These are phyloP conservation scores for Chaetorhynchus papuensis DNA, from an alignment of 2,113 vertebrate species.

Conservation along the genomic window DNA sequence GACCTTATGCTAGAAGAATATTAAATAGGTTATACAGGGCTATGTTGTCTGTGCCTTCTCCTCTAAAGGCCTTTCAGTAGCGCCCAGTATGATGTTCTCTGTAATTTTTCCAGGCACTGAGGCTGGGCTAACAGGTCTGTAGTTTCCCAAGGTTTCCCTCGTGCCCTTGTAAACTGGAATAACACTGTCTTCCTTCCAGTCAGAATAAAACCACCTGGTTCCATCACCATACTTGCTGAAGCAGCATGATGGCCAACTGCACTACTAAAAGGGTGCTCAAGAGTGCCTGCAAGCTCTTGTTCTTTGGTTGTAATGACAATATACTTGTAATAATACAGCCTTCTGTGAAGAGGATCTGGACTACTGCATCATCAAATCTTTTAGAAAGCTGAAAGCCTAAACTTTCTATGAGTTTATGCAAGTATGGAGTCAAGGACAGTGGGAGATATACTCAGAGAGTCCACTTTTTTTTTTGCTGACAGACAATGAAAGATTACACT, in stretches of 20 bases:
- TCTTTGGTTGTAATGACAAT: background rate
- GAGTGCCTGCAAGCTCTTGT: background rate
- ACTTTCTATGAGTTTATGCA: background rate
- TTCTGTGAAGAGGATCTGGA: background rate
- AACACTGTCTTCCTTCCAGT: background rate
- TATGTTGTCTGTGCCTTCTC: background rate
- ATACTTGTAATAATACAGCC: background rate
- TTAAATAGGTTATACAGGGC: background rate
- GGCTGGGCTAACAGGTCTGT: background rate
- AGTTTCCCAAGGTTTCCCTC: background rate
- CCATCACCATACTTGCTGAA: background rate
- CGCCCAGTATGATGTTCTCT: background rate
- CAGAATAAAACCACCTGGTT: background rate
- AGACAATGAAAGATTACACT: background rate
- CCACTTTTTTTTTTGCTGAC: background rate
- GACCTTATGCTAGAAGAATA: background rate
- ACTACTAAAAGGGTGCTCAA: background rate
- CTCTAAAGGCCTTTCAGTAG: background rate
- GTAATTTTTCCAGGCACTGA: background rate
- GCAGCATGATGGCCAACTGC: background rate
- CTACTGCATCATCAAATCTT: background rate
- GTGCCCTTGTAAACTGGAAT: background rate
- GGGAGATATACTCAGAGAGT: background rate
- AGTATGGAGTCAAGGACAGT: background rate
- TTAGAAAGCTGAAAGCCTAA: background rate